Evolutionary conservation across 1,140 invertebrate genomes (phyloP), one percentile per base, ranked within the genome.

Genomic region (Diachasma alloeum): DNA sequence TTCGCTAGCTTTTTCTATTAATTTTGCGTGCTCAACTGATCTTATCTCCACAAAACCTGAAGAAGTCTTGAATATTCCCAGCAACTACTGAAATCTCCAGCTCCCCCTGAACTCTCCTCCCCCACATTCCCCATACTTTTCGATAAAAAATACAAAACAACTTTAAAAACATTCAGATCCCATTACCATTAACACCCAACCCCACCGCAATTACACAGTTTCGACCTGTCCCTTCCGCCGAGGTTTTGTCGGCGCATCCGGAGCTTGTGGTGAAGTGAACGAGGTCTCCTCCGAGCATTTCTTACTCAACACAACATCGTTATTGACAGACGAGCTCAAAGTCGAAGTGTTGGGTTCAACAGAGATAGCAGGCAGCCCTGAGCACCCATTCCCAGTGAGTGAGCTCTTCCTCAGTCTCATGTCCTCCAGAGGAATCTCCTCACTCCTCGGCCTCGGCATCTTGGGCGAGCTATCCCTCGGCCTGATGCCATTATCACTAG

Each of bases 341-440:
- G 44, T 69, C 22, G 63, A 48, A n/a, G 39, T 69, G 56, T 77
- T 70, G 5, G 36, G 36, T 39, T 37, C 66, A 42, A 36, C n/a
- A 9, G 66, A 39, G 15, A 0, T 39, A 17, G 39, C 31, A 17
- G n/a, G 66, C 31, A 37, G 15, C 53, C 26, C 53, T 63, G 69
- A 48, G 22, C 24, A 76, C 17, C 83, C 82, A 44, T 83, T 84
- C 0, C 81, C 81, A 2, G 87, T 82, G 56, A 85, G 73, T 31
- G 88, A 86, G 36, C 83, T 82, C 83, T 87, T 87, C 39, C 87
- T 78, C 67, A 85, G 75, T n/a, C 91, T 91, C 85, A 95, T 94
- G 81, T 95, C 94, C 84, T 97, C 96, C 4, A 97, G 83, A 0
- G 95, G 96, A 46, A 97, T 97, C 83, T 97, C 96, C 83, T 95